Base-by-base conservation (phyloP, 1,140 invertebrate genomes). In the Dryas iulia region DNA sequence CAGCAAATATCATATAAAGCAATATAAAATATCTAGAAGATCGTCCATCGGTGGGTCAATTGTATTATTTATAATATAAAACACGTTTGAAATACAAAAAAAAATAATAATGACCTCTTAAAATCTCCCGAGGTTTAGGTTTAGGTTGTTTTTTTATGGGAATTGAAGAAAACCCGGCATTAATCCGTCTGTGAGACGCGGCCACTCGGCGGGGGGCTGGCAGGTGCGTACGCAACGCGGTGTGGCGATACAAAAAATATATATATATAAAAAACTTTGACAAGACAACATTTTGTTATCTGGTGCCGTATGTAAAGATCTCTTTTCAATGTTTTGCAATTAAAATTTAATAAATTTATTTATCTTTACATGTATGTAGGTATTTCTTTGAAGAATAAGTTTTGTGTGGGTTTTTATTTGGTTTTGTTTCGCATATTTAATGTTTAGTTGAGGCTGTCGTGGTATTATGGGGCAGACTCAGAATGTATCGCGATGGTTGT, bases 131-230 rank as follows among this genome's bases (percentile, higher is more conserved):
- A 74, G 68, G 64, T 66, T n/a, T n/a, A n/a, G 72, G 72, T 69
- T 79, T 78, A 76, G 58, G 65, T 71, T 63, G 71, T 76, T 75
- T 74, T n/a, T 76, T 73, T 74, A 75, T 54, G 69, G 64, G 62
- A 77, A 71, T 54, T 68, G 61, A 78, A 76, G 71, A 74, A 77
- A 82, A 78, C 74, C 62, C 74, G 71, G 77, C 79, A 83, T 84
- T 87, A 87, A 87, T 87, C 83, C 84, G 82, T 83, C 76, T 82
- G 75, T 79, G 71, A 71, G 75, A 60, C 59, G 63, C 71, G 78
- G 62, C 73, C 71, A 59, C 75, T 26, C 81, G 12, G 79, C 75
- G 77, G 86, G 85, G 84, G 81, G 73, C 52, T 79, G 85, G 83
- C 86, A 88, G 86, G 84, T 87, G 83, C 79, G 76, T 76, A 72